These are phyloP conservation scores for Pelusios castaneus DNA, from an alignment of 2,113 vertebrate genomes.

Conservation along the genomic window DNA sequence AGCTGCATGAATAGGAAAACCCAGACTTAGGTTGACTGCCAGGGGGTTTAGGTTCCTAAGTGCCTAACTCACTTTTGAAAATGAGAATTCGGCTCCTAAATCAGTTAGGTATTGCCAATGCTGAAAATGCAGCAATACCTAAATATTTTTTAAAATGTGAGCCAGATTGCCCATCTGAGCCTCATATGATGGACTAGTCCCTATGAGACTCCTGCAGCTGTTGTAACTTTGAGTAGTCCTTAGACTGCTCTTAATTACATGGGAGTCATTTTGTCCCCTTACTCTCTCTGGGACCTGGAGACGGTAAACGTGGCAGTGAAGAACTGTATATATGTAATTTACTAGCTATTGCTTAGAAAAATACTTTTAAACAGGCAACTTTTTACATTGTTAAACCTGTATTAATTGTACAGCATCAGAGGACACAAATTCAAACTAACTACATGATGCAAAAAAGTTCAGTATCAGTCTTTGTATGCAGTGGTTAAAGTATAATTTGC, in stretches of 20 bases:
- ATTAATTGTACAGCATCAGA: not conserved
- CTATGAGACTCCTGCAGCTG: not conserved
- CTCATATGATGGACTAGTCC: not conserved
- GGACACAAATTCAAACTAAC: not conserved
- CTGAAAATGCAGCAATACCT: not conserved
- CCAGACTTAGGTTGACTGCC: not conserved
- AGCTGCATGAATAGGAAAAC: not conserved
- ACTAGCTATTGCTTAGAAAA: not conserved
- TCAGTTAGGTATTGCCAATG: not conserved
- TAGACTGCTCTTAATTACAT: not conserved
- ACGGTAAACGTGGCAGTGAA: not conserved
- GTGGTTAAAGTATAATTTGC: too few relatives aligned
- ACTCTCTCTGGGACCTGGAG: not conserved
- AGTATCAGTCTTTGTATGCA: too few relatives aligned
- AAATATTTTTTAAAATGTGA: not conserved
- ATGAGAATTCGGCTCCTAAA: not conserved
- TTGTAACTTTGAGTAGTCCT: not conserved
- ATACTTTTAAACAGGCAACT: not conserved
- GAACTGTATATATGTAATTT: not conserved
- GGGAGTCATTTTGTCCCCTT: not conserved
- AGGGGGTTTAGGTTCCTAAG: not conserved
- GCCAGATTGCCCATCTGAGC: not conserved
- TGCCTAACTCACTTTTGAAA: not conserved
- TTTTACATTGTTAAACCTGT: not conserved
- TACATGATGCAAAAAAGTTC: not conserved